Evolutionary conservation across 2,888 invertebrate species (phyloP), one percentile per base, ranked within the genome.

Genomic region (Melinopterus prodromus): DNA sequence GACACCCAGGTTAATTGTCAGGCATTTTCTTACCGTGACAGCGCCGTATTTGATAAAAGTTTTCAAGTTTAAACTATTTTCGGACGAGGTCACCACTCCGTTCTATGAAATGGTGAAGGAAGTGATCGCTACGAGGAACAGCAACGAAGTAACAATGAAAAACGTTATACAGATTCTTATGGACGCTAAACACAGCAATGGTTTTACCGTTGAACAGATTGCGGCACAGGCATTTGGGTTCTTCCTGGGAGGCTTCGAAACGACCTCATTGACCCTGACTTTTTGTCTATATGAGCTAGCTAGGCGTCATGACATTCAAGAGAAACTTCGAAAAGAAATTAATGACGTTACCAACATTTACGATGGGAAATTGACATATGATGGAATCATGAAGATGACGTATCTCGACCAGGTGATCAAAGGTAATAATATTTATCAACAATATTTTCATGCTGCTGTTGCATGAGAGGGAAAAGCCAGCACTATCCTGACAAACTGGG

Each of bases 271-370:
- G 4, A 74, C 74, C 35, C 35, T 37, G n/a, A 35, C 74, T 74
- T 74, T 35, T 36, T 74, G 74, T n/a, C 74, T 74, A 1, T 74
- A 74, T 36, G 74, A 74, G 35, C 35, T 74, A 74, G 74, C 74
- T 74, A 35, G 36, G 37, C 35, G n/a, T 35, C 74, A 6, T n/a
- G 74, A 74, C 9, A 36, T 74, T 26, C 74, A 74, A 35, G 36
- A 26, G 35, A 74, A 35, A 74, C 26, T 74, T 14, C 35, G 74
- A 15, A 26, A 74, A 14, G 74, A 74, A 36, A 74, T 74, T 74
- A 6, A 35, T n/a, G 74, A 74, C 9, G n/a, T 35, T 74, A 36
- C 37, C 35, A 74, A 74, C 12, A 71, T 26, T 26, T 26, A 71
- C 35, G n/a, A 71, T 6, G 74, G 74, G 35, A 35, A 26, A 14